A percentile compares a stretch with the other conserved stretches of the same genome.
Evolutionary conservation across 2,888 invertebrate species (phyloP).

Genomic region (Papilio demoleus): DNA sequence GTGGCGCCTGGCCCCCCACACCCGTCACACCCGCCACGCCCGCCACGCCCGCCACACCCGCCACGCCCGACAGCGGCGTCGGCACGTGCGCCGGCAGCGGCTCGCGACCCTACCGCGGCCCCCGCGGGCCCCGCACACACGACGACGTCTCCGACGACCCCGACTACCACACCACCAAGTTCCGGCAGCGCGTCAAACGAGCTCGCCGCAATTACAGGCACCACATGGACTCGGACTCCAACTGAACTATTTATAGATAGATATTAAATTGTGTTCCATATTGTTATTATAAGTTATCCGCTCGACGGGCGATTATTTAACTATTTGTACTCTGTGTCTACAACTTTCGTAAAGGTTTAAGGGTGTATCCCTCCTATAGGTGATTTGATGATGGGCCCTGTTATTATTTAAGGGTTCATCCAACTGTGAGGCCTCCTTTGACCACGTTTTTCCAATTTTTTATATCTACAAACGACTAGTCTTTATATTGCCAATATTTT

Average conservation of each 20-base stretch:
- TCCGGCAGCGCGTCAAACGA: conserved; percentile 84
- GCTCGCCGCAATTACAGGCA: conserved; percentile 85
- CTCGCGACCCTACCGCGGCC: conserved; percentile 62
- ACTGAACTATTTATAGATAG: conserved; percentile 66
- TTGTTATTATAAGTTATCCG: conserved; percentile 43
- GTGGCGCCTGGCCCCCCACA: conserved; percentile 63
- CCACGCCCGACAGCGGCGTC: conserved; percentile 73
- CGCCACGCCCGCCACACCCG: no score
- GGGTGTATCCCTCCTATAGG: conserved; percentile 21
- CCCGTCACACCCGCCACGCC: no score
- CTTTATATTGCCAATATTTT: conserved; percentile 39
- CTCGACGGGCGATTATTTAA: conserved; percentile 44
- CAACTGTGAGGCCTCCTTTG: conserved; percentile 22
- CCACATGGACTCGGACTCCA: conserved; percentile 87
- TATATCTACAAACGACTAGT: conserved; percentile 36
- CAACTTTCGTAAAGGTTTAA: conserved; percentile 41
- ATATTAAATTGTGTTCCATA: conserved; percentile 51
- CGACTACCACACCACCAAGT: conserved; percentile 79
- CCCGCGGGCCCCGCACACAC: conserved; percentile 54
- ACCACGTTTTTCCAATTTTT: conserved; percentile 39
- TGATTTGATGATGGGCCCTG: not conserved
- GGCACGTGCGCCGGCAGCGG: conserved; percentile 69
- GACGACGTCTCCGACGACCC: conserved; percentile 74
- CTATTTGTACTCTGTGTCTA: conserved; percentile 51
- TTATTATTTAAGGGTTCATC: not conserved